phyloP scores from a whole-genome alignment of 2,797 vertebrate species.

The Macrochelys suwanniensis region DNA sequence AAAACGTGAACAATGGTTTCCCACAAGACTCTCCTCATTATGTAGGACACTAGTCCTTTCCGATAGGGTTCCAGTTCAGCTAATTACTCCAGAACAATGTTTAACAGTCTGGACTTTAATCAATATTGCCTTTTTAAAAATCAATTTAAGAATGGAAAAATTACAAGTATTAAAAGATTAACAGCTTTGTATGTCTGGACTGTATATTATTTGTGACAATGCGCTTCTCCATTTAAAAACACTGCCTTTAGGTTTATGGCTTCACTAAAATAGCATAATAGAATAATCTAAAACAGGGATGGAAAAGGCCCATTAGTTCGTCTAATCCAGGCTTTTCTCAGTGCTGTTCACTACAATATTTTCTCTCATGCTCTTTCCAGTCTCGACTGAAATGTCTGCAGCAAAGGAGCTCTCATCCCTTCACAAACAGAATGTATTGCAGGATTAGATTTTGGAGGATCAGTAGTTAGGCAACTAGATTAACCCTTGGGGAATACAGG shows the following conservation, averaged over 20 bases:
- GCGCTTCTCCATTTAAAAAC: background rate
- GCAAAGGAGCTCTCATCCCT: accelerated
- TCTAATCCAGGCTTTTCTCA: background rate
- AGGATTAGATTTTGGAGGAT: background rate
- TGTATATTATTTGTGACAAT: background rate
- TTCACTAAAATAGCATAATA: background rate
- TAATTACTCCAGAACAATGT: background rate
- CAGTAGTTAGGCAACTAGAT: background rate
- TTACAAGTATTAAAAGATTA: conserved; percentile 20
- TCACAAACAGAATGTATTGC: background rate
- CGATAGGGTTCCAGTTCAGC: background rate
- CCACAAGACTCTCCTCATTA: background rate
- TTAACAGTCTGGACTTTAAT: background rate
- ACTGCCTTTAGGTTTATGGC: background rate
- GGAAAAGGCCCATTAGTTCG: background rate
- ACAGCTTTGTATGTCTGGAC: background rate
- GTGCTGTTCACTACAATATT: background rate
- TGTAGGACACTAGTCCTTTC: accelerated
- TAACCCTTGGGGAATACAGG: background rate
- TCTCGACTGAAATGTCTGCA: background rate
- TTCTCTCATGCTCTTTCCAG: conserved; percentile 5
- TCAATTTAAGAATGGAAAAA: conserved; percentile 23
- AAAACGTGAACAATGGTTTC: background rate
- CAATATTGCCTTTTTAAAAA: background rate
- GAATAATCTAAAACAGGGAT: background rate